phyloP scores from a whole-genome alignment of 2,113 vertebrate genomes.

The Scytalopus superciliaris region DNA sequence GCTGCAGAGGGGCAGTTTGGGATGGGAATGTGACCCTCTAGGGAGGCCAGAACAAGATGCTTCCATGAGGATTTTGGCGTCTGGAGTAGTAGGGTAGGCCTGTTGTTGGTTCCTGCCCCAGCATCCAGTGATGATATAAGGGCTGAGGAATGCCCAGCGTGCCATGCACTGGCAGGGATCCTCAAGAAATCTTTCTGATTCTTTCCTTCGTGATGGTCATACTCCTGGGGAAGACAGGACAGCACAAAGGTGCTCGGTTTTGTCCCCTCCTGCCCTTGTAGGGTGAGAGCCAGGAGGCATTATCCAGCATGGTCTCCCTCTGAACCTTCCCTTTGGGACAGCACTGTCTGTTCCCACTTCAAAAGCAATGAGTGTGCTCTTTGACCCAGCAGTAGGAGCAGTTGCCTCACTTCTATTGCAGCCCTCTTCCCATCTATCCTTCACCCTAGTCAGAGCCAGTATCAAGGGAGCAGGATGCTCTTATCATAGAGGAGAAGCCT shows the following conservation, averaged over 20 bases:
- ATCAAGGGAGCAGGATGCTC: neutral
- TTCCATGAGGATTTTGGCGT: neutral
- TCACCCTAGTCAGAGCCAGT: slow-evolving; percentile 6
- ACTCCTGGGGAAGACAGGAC: neutral
- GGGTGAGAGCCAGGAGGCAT: neutral
- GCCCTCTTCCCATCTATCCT: slow-evolving; percentile 19
- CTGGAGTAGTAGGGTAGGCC: neutral
- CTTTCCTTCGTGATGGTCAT: neutral
- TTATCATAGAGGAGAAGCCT: neutral
- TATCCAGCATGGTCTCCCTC: neutral
- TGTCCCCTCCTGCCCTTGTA: neutral
- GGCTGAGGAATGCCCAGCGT: neutral
- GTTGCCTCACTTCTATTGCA: neutral
- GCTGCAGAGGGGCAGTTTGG: neutral
- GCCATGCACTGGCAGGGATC: neutral
- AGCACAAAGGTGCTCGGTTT: slow-evolving; percentile 12
- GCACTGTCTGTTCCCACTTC: neutral
- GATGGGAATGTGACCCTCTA: neutral
- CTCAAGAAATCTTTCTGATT: neutral
- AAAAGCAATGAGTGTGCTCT: neutral
- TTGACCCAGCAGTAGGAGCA: neutral
- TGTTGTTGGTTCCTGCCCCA: neutral
- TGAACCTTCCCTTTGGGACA: neutral
- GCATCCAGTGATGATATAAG: neutral
- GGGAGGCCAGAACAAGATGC: neutral